Evolutionary conservation across 2,888 invertebrate genomes (phyloP).

Genomic region (Rhorus exstirpatorius): DNA sequence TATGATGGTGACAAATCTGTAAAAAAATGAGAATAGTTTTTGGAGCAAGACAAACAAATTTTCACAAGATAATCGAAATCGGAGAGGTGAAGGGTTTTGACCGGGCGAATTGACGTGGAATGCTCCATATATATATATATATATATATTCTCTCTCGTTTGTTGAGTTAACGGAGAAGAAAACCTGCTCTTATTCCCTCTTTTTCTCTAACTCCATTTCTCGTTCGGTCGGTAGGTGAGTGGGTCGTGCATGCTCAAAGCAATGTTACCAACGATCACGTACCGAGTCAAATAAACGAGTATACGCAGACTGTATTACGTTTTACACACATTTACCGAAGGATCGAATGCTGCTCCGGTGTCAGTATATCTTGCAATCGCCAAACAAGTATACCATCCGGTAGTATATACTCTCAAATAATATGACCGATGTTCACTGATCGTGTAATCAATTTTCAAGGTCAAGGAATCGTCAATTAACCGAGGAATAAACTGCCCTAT

Average conservation of each 20-base stretch:
- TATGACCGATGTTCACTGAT: neutral
- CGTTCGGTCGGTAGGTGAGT: constrained; percentile 66
- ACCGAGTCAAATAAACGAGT: constrained; percentile 47
- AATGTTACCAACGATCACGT: constrained; percentile 21
- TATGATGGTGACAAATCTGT: too few species aligned
- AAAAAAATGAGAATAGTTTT: too few species aligned
- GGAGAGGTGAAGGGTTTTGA: too few species aligned
- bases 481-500: neutral
- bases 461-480: neutral
- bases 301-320: constrained; percentile 5
- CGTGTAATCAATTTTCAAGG: neutral
- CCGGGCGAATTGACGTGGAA: too few species aligned
- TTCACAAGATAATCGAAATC: too few species aligned
- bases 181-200: constrained; percentile 54
- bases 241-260: constrained; percentile 38
- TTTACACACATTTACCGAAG: neutral
- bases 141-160: constrained; percentile 19
- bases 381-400: neutral
- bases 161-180: constrained; percentile 41
- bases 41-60: too few species aligned
- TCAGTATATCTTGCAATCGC: neutral
- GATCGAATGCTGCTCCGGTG: neutral
- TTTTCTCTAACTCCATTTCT: neutral
- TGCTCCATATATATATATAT: too few species aligned
- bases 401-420: neutral